phyloP scores from a whole-genome alignment of 2,888 invertebrate species.

The Drosophila hawaiiensis region DNA sequence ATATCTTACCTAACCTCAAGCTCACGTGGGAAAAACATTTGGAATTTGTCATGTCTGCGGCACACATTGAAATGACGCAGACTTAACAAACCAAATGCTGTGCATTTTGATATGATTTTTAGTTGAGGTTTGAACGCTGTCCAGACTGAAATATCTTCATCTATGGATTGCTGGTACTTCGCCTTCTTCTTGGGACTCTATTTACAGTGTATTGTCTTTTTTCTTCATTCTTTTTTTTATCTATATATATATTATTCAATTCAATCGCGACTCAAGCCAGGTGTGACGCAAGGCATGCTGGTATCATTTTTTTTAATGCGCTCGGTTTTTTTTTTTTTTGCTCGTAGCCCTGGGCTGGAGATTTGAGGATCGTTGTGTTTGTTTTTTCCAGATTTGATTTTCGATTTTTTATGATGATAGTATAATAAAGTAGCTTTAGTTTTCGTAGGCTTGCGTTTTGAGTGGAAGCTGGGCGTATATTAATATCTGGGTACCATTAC shows the following conservation, averaged over 20 bases:
- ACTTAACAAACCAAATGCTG: constrained; percentile 63
- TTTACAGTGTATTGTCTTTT: constrained; percentile 64
- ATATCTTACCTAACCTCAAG: constrained; percentile 75
- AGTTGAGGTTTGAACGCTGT: constrained; percentile 40
- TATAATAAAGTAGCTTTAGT: constrained; percentile 37
- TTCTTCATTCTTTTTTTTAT: constrained; percentile 29
- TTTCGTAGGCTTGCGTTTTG: constrained; percentile 57
- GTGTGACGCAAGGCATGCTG: constrained; percentile 81
- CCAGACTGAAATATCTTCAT: constrained; percentile 48
- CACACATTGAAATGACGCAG: constrained; percentile 57
- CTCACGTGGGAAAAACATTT: constrained; percentile 38
- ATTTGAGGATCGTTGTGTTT: constrained; percentile 36
- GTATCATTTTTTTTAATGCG: constrained; percentile 53
- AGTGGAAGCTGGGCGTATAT: constrained; percentile 84
- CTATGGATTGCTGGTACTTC: constrained; percentile 20
- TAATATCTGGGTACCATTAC: constrained; percentile 84
- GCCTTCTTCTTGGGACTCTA: constrained; percentile 46
- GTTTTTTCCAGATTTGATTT: constrained; percentile 40
- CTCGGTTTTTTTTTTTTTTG: constrained; percentile 49
- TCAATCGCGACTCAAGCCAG: constrained; percentile 82
- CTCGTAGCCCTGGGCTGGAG: constrained; percentile 73
- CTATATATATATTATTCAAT: constrained; percentile 64
- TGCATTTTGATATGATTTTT: constrained; percentile 13
- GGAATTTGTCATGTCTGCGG: constrained; percentile 64
- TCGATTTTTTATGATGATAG: constrained; percentile 34